These are phyloP conservation scores for Oryzias javanicus DNA, from an alignment of 2,113 vertebrate genomes.

Conservation along the genomic window DNA sequence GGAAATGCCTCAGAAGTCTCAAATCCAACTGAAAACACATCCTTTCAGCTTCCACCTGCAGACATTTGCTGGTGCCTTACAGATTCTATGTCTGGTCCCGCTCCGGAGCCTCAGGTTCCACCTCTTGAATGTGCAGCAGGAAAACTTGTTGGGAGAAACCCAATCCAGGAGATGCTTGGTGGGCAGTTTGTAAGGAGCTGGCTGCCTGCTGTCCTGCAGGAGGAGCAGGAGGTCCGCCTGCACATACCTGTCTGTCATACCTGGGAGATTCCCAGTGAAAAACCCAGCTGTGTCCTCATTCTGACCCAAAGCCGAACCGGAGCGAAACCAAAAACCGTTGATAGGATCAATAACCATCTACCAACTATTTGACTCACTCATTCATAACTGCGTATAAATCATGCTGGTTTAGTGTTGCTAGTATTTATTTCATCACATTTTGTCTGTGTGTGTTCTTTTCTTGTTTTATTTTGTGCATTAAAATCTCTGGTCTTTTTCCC, in stretches of 20 bases:
- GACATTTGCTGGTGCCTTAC: conserved; percentile 7
- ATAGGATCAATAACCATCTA: neutral
- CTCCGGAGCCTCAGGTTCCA: conserved; percentile 17
- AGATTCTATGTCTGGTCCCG: conserved; percentile 3
- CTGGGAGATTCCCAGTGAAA: conserved; percentile 11
- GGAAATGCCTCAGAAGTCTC: conserved; percentile 23
- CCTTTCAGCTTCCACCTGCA: conserved; percentile 3
- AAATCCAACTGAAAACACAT: conserved; percentile 13
- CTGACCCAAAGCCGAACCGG: neutral
- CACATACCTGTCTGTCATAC: conserved; percentile 43
- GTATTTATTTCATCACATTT: neutral
- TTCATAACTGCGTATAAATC: neutral
- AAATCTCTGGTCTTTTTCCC: neutral
- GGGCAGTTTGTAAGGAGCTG: neutral
- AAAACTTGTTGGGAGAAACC: conserved; percentile 52
- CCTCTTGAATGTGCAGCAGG: too few relatives aligned
- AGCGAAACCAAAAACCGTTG: neutral
- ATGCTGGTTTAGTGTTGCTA: neutral
- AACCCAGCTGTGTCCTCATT: neutral
- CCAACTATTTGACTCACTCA: too few relatives aligned
- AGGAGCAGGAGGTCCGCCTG: conserved; percentile 27
- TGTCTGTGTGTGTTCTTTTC: neutral
- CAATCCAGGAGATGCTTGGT: conserved; percentile 11
- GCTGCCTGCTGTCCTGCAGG: neutral
- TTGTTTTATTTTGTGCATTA: neutral